phyloP scores from a whole-genome alignment of 2,113 vertebrate species.

The Psophia crepitans region DNA sequence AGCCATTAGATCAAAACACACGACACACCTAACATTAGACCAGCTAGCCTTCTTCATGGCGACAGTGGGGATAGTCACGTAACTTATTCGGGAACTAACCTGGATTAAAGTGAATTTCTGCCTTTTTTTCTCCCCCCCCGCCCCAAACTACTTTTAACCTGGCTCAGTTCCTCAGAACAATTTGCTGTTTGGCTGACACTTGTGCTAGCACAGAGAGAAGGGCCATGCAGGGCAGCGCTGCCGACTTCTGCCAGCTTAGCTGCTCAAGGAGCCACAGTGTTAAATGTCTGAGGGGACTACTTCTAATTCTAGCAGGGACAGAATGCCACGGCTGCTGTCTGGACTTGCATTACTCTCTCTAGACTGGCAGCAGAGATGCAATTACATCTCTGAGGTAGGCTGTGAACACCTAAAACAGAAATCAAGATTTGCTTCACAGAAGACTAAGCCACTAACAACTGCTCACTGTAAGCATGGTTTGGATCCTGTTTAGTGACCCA shows the following conservation, averaged over 20 bases:
- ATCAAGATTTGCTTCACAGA: background rate
- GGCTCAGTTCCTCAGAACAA: background rate
- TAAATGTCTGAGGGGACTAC: background rate
- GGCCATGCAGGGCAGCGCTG: background rate
- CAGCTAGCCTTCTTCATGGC: background rate
- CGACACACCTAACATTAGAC: background rate
- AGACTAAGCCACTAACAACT: background rate
- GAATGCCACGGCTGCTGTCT: background rate
- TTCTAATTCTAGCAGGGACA: slow-evolving; percentile 52
- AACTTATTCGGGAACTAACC: background rate
- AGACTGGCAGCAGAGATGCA: background rate
- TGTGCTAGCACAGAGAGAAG: background rate
- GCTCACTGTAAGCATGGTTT: background rate
- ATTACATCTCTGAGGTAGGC: background rate
- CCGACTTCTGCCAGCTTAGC: background rate
- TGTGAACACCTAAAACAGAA: background rate
- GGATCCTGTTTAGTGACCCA: background rate
- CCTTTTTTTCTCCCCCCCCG: accelerated
- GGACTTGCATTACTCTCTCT: background rate
- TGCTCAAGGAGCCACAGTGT: background rate
- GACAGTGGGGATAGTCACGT: background rate
- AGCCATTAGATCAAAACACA: background rate
- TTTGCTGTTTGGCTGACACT: background rate
- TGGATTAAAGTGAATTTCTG: background rate
- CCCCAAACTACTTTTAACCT: background rate